Conservation (phyloP, 1,140 invertebrate genomes). For the Drosophila hydei region DNA sequence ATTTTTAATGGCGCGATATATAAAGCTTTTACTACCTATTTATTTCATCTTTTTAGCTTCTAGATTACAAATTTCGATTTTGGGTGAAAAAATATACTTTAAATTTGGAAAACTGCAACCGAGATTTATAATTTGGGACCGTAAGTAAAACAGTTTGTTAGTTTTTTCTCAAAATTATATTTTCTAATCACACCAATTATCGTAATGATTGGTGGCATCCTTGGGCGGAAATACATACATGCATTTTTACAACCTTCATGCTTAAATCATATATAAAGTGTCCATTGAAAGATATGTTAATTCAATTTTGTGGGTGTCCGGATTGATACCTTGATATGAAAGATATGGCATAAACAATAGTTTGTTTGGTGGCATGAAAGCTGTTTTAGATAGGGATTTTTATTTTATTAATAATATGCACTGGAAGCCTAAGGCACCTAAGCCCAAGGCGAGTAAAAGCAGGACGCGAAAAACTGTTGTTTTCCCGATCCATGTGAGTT, state of each 20-base stretch:
- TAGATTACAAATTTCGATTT: too few relatives aligned
- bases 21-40: too few relatives aligned
- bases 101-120: background rate
- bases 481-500: constrained; percentile 64
- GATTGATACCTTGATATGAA: constrained; percentile 20
- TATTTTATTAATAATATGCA: background rate
- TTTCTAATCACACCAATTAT: constrained; percentile 54
- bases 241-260: constrained; percentile 54
- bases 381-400: background rate
- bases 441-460: constrained; percentile 81
- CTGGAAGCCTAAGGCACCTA: constrained; percentile 30
- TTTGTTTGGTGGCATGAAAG: constrained; percentile 1
- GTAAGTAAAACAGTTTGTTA: background rate
- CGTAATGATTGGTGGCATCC: constrained; percentile 37
- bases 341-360: constrained; percentile 7
- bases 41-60: too few relatives aligned
- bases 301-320: constrained; percentile 61
- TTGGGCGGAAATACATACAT: constrained; percentile 60
- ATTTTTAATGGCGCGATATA: too few relatives aligned
- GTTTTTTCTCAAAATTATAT: constrained; percentile 44
- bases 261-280: constrained; percentile 24
- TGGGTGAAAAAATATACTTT: too few relatives aligned
- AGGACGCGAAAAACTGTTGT: constrained; percentile 79
- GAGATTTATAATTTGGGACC: background rate
- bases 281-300: constrained; percentile 70